phyloP scores from a whole-genome alignment of 2,888 invertebrate species.

The Minunthozetes semirufus region DNA sequence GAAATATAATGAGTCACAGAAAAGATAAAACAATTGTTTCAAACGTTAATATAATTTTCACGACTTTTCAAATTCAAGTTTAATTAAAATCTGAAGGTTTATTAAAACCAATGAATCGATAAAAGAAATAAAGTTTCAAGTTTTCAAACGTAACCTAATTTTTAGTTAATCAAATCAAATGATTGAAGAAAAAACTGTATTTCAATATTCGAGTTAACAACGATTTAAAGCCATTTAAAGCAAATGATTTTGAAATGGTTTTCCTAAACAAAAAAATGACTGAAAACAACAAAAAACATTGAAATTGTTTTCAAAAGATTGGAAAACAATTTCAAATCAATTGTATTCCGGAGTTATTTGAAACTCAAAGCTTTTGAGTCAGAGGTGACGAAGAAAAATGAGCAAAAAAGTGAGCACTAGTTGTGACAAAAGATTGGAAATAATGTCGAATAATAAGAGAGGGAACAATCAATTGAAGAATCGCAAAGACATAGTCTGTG shows the following conservation, averaged over 20 bases:
- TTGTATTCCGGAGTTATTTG: background rate
- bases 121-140: too few relatives aligned
- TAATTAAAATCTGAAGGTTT: too few relatives aligned
- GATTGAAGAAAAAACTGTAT: background rate
- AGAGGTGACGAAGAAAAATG: background rate
- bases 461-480: background rate
- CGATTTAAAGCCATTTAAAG: slow-evolving; percentile 5
- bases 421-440: background rate
- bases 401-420: background rate
- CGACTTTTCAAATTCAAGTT: background rate
- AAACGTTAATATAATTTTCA: background rate
- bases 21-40: background rate
- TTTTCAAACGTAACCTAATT: background rate
- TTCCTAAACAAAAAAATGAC: background rate
- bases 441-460: background rate
- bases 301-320: background rate
- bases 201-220: background rate
- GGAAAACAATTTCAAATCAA: background rate
- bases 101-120: too few relatives aligned
- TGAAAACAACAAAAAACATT: background rate
- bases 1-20: background rate
- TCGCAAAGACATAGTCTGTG: background rate
- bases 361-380: too few relatives aligned
- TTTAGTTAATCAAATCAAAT: background rate
- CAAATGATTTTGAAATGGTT: background rate